These are phyloP conservation scores for Parthenolecanium corni DNA, from an alignment of 2,888 invertebrate genomes.

Conservation along the genomic window DNA sequence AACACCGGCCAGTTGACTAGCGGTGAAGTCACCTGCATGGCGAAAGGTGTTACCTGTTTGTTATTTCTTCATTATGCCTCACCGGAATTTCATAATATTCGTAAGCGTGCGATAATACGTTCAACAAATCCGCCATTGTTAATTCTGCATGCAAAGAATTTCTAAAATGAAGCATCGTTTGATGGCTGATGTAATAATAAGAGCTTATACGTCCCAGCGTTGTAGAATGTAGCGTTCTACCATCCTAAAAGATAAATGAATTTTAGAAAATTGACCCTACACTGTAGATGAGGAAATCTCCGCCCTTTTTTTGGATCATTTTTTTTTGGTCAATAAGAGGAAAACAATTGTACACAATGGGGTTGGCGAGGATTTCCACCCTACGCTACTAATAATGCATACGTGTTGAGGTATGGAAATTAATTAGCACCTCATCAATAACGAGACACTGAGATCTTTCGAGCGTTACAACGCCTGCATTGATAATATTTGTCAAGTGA, in stretches of 20 bases:
- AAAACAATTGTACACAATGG: too few species aligned
- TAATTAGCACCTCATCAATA: conserved; percentile 49
- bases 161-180: conserved; percentile 75
- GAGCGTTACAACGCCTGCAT: conserved; percentile 61
- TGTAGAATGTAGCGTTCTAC: conserved; percentile 49
- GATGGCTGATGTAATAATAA: conserved; percentile 89
- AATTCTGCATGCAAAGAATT: conserved; percentile 52
- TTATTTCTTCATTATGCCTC: conserved; percentile 89
- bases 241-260: conserved; percentile 43
- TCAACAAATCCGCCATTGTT: conserved; percentile 58
- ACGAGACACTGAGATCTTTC: conserved; percentile 65
- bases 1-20: too few species aligned
- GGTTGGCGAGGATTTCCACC: neutral
- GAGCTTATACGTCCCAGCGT: conserved; percentile 89
- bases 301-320: neutral
- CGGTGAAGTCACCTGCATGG: too few species aligned
- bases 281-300: too few species aligned
- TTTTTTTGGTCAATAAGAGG: neutral
- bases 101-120: conserved; percentile 67
- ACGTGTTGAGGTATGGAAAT: neutral
- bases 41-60: conserved; percentile 64
- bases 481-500: conserved; percentile 71
- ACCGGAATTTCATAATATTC: conserved; percentile 93
- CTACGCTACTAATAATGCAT: neutral
- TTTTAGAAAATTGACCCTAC: neutral